These are phyloP conservation scores for Eudemis profundana DNA, from an alignment of 2,888 invertebrate species.

Conservation along the genomic window DNA sequence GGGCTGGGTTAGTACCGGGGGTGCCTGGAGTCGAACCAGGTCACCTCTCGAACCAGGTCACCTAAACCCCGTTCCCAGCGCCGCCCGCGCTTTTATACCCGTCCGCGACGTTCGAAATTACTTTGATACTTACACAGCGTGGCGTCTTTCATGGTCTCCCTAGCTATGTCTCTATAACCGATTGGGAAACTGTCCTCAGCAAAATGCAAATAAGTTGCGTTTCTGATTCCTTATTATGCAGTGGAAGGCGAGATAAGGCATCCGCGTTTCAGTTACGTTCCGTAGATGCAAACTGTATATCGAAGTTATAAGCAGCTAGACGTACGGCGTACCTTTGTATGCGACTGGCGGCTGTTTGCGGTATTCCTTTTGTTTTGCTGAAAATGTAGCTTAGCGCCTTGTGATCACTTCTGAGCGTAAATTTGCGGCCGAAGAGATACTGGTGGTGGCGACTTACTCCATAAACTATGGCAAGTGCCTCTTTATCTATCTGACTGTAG, in stretches of 20 bases:
- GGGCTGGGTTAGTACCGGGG: no score
- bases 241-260: slow-evolving; percentile 8
- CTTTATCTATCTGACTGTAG: slow-evolving; percentile 46
- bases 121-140: no score
- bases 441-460: slow-evolving; percentile 24
- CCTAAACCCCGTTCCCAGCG: no score
- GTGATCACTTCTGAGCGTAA: slow-evolving; percentile 13
- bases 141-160: not conserved
- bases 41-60: no score
- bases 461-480: slow-evolving; percentile 49
- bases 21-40: no score
- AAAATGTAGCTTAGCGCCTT: slow-evolving; percentile 19
- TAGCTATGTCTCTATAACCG: not conserved
- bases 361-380: slow-evolving; percentile 1
- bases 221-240: not conserved
- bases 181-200: slow-evolving; percentile 10
- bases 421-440: slow-evolving; percentile 31
- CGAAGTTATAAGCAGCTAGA: slow-evolving; percentile 6
- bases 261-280: slow-evolving; percentile 6
- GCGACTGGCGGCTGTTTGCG: slow-evolving; percentile 18
- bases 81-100: no score
- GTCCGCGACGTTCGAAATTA: no score
- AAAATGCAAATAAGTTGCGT: slow-evolving; percentile 4
- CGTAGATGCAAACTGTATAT: not conserved
- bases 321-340: slow-evolving; percentile 15